Percentiles rank a stretch among this genome's conserved stretches.
Evolutionary conservation across 2,113 vertebrate genomes (phyloP).

Genomic region (Zapornia atra): DNA sequence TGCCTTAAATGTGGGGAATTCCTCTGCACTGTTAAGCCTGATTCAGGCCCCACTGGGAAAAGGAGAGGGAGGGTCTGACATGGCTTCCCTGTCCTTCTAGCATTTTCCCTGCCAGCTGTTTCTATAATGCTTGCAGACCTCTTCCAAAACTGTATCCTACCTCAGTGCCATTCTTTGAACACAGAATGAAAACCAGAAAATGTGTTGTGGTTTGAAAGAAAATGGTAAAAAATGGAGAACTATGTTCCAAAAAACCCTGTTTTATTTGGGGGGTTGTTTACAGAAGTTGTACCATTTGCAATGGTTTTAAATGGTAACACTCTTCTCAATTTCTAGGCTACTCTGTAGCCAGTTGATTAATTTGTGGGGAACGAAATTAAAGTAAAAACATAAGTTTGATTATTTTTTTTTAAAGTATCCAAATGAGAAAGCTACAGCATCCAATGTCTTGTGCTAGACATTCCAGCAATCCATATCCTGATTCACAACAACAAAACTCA

Average conservation of each 20-base stretch:
- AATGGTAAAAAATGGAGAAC: neutral
- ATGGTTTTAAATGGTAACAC: neutral
- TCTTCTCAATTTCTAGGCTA: neutral
- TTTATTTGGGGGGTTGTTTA: neutral
- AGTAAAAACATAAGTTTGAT: neutral
- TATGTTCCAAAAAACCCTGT: neutral
- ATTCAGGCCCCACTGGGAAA: neutral
- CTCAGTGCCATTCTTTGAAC: neutral
- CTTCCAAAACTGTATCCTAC: neutral
- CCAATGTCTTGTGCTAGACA: neutral
- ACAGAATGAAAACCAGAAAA: neutral
- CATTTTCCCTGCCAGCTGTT: neutral
- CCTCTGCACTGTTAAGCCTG: neutral
- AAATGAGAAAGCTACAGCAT: neutral
- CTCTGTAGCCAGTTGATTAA: neutral
- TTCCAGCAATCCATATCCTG: neutral
- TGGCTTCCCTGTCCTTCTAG: neutral
- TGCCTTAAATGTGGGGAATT: neutral
- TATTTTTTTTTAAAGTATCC: neutral
- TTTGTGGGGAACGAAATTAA: neutral
- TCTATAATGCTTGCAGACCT: neutral
- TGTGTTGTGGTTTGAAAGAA: neutral
- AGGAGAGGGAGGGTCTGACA: neutral
- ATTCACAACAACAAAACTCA: neutral
- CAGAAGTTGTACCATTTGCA: neutral